phyloP scores from a whole-genome alignment of 2,113 vertebrate genomes.

The Rynchops niger region DNA sequence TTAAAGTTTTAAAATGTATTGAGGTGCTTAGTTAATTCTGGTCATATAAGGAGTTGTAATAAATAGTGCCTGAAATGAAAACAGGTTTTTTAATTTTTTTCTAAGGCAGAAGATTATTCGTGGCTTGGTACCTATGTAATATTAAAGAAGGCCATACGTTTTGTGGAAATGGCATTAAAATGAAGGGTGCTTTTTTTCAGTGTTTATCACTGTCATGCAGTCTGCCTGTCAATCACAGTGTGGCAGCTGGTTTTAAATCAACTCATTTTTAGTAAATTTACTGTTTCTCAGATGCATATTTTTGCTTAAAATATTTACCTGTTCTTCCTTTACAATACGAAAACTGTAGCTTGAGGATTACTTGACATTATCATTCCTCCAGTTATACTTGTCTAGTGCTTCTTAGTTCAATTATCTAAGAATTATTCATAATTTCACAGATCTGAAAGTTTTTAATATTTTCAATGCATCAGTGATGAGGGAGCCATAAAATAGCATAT shows the following conservation, averaged over 20 bases:
- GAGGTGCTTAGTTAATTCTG: background rate
- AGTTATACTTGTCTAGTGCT: background rate
- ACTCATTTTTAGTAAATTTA: background rate
- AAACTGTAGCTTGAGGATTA: background rate
- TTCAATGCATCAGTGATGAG: background rate
- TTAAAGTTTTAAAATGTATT: background rate
- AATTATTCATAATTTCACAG: background rate
- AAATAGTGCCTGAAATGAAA: background rate
- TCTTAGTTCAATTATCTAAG: too few species aligned
- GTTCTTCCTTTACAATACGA: background rate
- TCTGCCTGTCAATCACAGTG: background rate
- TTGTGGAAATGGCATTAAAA: background rate
- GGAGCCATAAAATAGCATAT: background rate
- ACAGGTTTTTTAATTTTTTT: rapidly evolving
- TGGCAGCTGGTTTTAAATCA: background rate
- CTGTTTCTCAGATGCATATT: background rate
- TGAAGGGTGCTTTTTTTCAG: background rate
- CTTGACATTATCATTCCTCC: background rate
- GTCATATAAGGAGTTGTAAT: rapidly evolving
- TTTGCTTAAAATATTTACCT: background rate
- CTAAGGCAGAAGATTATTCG: background rate
- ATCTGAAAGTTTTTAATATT: background rate
- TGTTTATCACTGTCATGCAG: background rate
- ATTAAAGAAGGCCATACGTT: background rate
- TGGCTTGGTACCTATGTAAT: background rate